Conservation (phyloP, 2,888 invertebrate species). For the Arenicola marina region DNA sequence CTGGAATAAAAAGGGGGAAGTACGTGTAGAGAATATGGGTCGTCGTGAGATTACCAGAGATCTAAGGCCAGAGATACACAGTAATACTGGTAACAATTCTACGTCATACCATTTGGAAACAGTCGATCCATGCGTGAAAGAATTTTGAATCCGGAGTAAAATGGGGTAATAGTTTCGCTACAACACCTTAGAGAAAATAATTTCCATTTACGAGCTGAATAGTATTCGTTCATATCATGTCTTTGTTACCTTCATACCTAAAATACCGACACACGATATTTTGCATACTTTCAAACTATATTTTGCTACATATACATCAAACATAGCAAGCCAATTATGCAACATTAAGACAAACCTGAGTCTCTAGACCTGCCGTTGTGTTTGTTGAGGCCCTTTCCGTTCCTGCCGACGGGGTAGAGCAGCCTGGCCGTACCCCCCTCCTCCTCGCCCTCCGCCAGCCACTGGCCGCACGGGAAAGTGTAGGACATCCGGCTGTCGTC, state of each 20-base stretch:
- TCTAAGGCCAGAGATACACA: too few species aligned
- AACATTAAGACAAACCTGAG: not conserved
- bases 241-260: too few species aligned
- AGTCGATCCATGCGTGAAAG: too few species aligned
- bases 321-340: not conserved
- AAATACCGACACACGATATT: not conserved
- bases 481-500: not conserved
- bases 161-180: too few species aligned
- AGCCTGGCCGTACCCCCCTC: not conserved
- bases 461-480: constrained; percentile 6
- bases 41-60: too few species aligned
- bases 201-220: too few species aligned
- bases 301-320: not conserved
- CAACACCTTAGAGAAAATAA: too few species aligned
- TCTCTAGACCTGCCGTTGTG: not conserved
- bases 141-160: too few species aligned
- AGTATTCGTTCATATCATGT: too few species aligned
- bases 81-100: too few species aligned
- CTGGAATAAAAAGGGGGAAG: not conserved
- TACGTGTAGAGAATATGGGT: too few species aligned
- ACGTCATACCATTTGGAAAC: too few species aligned
- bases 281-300: not conserved
- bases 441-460: not conserved
- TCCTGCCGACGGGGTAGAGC: not conserved
- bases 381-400: not conserved